Evolutionary conservation across 2,888 invertebrate genomes (phyloP).

Genomic region (Agrenia bidenticulata): DNA sequence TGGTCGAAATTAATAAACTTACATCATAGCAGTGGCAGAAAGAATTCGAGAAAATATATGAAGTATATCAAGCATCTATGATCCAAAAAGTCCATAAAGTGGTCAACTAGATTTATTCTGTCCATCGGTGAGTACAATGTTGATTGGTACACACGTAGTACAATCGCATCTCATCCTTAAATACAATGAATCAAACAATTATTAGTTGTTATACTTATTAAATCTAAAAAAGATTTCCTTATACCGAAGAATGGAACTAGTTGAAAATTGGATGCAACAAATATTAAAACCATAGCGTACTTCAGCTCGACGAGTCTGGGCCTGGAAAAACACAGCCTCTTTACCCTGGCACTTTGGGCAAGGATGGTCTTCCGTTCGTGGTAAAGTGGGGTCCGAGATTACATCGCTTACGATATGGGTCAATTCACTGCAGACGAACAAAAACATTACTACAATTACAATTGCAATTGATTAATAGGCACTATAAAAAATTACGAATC

Average conservation of each 20-base stretch:
- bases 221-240: no score
- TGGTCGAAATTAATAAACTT: no score
- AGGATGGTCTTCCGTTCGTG: slow-evolving; percentile 96
- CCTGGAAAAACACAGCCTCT: slow-evolving; percentile 98
- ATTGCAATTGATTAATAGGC: no score
- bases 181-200: no score
- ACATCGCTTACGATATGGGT: slow-evolving; percentile 99
- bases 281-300: slow-evolving; percentile 54
- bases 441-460: not conserved
- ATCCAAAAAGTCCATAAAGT: no score
- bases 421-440: slow-evolving; percentile 69
- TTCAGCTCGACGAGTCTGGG: slow-evolving; percentile 93
- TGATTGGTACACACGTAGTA: slow-evolving; percentile 94
- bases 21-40: no score
- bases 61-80: no score
- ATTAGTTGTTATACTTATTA: no score
- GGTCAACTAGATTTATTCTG: no score
- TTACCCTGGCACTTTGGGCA: slow-evolving; percentile 94
- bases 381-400: slow-evolving; percentile 95
- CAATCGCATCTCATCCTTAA: slow-evolving; percentile 90
- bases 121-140: slow-evolving; percentile 93
- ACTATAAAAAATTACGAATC: no score
- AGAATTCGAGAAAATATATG: no score
- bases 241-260: no score
- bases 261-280: not conserved